Percentiles rank a stretch among this genome's conserved stretches.
Conservation (phyloP, 2,113 vertebrate genomes). For the Melanotaenia duboulayi region DNA sequence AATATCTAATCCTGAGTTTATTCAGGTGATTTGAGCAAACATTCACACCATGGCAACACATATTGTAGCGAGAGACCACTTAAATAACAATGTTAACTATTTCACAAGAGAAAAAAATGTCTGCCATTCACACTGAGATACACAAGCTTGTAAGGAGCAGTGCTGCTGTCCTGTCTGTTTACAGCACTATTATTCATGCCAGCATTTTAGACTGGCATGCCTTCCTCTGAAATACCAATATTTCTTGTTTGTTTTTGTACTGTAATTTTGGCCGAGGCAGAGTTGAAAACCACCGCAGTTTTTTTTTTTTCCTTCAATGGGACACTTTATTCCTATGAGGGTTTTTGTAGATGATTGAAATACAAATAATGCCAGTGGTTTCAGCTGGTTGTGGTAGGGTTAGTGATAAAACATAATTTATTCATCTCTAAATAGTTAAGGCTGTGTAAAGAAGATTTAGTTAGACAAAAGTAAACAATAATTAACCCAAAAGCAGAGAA, state of each 20-base stretch:
- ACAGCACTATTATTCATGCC: constrained; percentile 10
- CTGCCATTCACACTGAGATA: background rate
- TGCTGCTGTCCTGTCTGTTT: background rate
- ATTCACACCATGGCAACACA: background rate
- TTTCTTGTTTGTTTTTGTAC: background rate
- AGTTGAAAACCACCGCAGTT: constrained; percentile 6
- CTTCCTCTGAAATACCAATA: constrained; percentile 20
- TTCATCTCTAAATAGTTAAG: constrained; percentile 7
- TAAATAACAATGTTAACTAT: background rate
- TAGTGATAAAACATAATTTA: constrained; percentile 21
- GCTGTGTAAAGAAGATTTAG: constrained; percentile 25
- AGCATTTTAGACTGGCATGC: constrained; percentile 13
- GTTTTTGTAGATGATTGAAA: constrained; percentile 21
- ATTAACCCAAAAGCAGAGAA: constrained; percentile 15
- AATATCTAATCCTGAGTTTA: background rate
- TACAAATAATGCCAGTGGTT: constrained; percentile 19
- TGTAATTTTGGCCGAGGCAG: background rate
- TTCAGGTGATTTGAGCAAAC: background rate
- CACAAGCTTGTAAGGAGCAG: too few relatives aligned
- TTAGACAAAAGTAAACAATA: constrained; percentile 29
- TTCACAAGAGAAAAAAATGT: constrained; percentile 5
- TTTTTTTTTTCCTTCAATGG: background rate
- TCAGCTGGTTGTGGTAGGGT: background rate
- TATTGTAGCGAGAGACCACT: background rate
- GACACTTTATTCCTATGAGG: constrained; percentile 30